Conservation (phyloP, 2,888 invertebrate species). For the Orgyia antiqua region DNA sequence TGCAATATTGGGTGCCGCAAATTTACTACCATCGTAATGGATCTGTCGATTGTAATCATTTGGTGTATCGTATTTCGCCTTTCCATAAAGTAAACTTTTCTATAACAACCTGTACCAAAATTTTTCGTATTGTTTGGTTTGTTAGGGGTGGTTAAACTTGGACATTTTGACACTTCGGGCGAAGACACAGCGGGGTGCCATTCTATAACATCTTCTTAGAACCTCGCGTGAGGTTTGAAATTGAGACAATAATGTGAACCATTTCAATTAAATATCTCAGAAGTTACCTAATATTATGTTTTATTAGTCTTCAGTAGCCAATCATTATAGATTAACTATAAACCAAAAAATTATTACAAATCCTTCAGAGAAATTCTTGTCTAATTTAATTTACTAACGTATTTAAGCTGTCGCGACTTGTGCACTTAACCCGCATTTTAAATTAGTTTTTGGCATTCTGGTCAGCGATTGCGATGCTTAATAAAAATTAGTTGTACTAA, state of each 20-base stretch:
- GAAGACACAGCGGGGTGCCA: slow-evolving; percentile 66
- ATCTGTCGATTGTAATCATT: slow-evolving; percentile 2
- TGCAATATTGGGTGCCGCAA: slow-evolving; percentile 51
- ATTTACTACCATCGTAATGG: slow-evolving; percentile 27
- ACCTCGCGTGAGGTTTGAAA: slow-evolving; percentile 59
- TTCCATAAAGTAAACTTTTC: slow-evolving; percentile 14
- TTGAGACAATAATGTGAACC: slow-evolving; percentile 45
- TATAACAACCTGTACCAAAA: slow-evolving; percentile 11
- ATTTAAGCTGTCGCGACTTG: slow-evolving; percentile 6
- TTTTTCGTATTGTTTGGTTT: slow-evolving; percentile 21
- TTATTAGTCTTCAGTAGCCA: neutral
- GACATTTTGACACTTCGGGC: slow-evolving; percentile 75
- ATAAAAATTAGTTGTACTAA: slow-evolving; percentile 39
- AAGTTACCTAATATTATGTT: neutral
- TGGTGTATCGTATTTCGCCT: slow-evolving; percentile 9
- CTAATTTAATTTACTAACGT: neutral
- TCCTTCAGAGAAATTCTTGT: neutral
- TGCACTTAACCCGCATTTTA: slow-evolving; percentile 17
- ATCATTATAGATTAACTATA: neutral
- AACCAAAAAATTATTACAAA: neutral
- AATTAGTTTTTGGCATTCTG: slow-evolving; percentile 34
- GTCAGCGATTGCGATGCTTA: slow-evolving; percentile 33
- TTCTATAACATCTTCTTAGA: slow-evolving; percentile 64
- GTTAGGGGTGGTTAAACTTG: slow-evolving; percentile 53
- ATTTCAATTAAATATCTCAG: slow-evolving; percentile 48